These are phyloP conservation scores for Enhydra lutris DNA, from an alignment of 2,113 vertebrate species.

Conservation along the genomic window DNA sequence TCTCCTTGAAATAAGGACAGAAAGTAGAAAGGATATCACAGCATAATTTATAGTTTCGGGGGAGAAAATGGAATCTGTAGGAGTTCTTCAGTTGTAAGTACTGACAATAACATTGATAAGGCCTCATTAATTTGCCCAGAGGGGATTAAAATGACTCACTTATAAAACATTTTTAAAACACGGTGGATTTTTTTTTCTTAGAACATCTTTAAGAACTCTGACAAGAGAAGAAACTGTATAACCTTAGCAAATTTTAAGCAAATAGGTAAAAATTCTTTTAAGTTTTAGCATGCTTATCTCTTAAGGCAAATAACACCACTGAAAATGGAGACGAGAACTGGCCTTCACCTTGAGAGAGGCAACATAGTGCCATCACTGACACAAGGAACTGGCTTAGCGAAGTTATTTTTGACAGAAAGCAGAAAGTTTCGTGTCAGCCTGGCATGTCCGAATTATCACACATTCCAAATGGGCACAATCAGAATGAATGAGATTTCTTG, in stretches of 20 bases:
- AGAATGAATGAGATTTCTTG: background rate
- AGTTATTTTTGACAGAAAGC: slow-evolving; percentile 22
- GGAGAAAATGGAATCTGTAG: background rate
- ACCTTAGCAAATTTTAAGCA: slow-evolving; percentile 18
- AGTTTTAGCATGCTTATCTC: background rate
- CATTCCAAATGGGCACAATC: background rate
- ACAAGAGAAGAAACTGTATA: background rate
- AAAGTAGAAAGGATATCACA: background rate
- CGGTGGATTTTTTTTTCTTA: background rate
- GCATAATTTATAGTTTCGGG: background rate
- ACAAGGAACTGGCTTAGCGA: background rate
- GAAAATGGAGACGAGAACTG: background rate
- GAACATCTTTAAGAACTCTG: slow-evolving; percentile 23
- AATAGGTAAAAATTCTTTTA: background rate
- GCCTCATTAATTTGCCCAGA: slow-evolving; percentile 15
- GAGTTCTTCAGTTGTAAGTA: background rate
- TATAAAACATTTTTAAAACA: slow-evolving; percentile 24
- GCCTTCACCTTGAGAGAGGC: background rate
- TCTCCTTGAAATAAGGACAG: slow-evolving; percentile 45
- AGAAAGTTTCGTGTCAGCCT: background rate
- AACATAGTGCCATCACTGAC: background rate
- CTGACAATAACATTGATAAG: background rate
- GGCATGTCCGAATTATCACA: background rate
- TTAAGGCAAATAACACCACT: background rate
- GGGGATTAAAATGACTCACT: background rate